Conservation (phyloP, 2,888 invertebrate genomes). For the Trisateles emortualis region DNA sequence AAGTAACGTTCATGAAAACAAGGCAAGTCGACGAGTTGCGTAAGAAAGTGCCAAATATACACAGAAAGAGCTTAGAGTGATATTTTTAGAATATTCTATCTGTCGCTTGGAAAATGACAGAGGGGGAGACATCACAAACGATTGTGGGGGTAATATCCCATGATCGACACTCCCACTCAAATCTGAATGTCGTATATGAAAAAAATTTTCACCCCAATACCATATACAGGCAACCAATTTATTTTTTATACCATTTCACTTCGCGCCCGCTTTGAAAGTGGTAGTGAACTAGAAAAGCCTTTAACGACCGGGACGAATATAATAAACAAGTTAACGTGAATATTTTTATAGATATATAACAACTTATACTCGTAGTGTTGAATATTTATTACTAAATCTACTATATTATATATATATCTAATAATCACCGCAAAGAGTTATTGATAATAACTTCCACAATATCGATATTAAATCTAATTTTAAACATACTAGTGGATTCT, state of each 20-base stretch:
- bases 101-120: constrained; percentile 20
- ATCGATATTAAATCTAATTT: too few species aligned
- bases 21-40: background rate
- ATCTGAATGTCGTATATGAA: constrained; percentile 29
- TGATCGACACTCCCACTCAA: constrained; percentile 41
- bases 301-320: constrained; percentile 14
- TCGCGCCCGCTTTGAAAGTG: constrained; percentile 14
- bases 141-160: constrained; percentile 41
- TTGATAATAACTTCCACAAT: too few species aligned
- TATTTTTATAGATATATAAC: background rate
- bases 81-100: constrained; percentile 30
- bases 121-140: constrained; percentile 33
- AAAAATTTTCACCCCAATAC: constrained; percentile 35
- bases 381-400: too few species aligned
- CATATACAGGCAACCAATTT: constrained; percentile 35
- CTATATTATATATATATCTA: too few species aligned
- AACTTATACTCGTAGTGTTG: background rate
- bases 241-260: constrained; percentile 35
- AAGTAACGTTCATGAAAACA: constrained; percentile 1
- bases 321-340: background rate
- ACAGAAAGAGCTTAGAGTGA: constrained; percentile 13
- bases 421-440: too few species aligned
- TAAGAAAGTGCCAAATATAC: background rate
- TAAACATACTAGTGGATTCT: too few species aligned
- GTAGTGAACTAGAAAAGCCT: constrained; percentile 13